These are phyloP conservation scores for Epistrophella euchroma DNA, from an alignment of 2,888 invertebrate genomes.

Conservation along the genomic window DNA sequence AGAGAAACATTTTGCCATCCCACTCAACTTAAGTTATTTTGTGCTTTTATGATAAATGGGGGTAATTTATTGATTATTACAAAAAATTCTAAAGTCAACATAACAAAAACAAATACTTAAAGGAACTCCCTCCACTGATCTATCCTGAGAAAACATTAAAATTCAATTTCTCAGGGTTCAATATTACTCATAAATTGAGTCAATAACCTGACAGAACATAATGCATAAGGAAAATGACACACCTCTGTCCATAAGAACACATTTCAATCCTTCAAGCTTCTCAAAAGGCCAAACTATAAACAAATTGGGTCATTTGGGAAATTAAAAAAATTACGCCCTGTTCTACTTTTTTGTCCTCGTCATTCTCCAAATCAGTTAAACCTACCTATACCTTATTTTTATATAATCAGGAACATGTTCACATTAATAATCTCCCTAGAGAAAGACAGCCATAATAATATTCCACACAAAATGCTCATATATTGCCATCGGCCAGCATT, in stretches of 20 bases:
- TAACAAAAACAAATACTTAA: not conserved
- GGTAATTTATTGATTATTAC: slow-evolving; percentile 12
- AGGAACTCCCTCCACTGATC: not conserved
- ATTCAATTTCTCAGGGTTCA: not conserved
- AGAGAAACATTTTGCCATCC: not conserved
- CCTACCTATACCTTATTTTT: slow-evolving; percentile 7
- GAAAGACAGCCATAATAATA: not conserved
- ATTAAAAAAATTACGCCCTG: slow-evolving; percentile 32
- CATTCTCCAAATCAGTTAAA: not conserved
- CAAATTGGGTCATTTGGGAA: slow-evolving; percentile 50
- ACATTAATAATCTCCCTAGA: slow-evolving; percentile 28
- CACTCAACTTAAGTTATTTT: not conserved
- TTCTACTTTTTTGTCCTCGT: not conserved
- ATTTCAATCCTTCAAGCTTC: slow-evolving; percentile 17
- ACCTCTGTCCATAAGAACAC: slow-evolving; percentile 17
- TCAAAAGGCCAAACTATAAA: not conserved
- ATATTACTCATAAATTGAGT: slow-evolving; percentile 23
- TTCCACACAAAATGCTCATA: not conserved
- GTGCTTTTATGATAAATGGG: slow-evolving; percentile 16
- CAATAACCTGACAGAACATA: slow-evolving; percentile 29
- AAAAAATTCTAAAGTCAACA: slow-evolving; percentile 7
- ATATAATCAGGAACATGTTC: slow-evolving; percentile 45
- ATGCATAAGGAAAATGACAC: slow-evolving; percentile 10
- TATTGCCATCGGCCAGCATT: not conserved
- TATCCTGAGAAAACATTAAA: not conserved